These are phyloP conservation scores for Tipula vernalis DNA, from an alignment of 2,888 invertebrate species.

Conservation along the genomic window DNA sequence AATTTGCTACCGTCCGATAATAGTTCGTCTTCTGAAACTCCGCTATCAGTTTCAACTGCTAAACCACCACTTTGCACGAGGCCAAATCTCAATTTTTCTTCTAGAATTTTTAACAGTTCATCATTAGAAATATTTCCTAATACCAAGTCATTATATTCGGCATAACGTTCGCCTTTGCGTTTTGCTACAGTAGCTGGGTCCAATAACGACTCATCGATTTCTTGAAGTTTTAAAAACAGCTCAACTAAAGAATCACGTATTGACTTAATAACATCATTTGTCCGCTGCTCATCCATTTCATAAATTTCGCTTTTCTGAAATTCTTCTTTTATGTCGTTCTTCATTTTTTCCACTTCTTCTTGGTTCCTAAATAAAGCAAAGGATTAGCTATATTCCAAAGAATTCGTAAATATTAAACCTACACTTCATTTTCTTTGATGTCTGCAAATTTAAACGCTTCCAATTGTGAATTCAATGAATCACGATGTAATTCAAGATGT, in stretches of 20 bases:
- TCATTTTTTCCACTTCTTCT: constrained; percentile 53
- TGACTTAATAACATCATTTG: constrained; percentile 27
- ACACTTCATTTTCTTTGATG: constrained; percentile 70
- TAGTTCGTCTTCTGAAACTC: constrained; percentile 16
- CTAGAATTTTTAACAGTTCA: constrained; percentile 18
- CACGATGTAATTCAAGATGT: constrained; percentile 51
- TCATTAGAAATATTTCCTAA: neutral
- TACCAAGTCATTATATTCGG: neutral
- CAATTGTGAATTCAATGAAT: constrained; percentile 50
- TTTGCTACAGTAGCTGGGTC: neutral
- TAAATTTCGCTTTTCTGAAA: constrained; percentile 33
- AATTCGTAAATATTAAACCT: constrained; percentile 25
- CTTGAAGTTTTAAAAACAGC: constrained; percentile 34
- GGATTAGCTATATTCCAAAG: neutral
- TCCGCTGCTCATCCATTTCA: constrained; percentile 29
- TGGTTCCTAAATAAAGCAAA: constrained; percentile 45
- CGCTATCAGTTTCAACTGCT: constrained; percentile 26
- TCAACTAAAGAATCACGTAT: constrained; percentile 32
- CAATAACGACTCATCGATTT: constrained; percentile 28
- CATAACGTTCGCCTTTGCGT: neutral
- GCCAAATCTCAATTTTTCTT: constrained; percentile 28
- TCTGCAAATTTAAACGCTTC: constrained; percentile 69
- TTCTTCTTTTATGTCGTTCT: constrained; percentile 44
- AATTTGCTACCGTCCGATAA: neutral
- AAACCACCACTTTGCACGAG: constrained; percentile 24